Percentiles rank a stretch among this genome's conserved stretches.
These are phyloP conservation scores for Serilophus lunatus DNA, from an alignment of 2,113 vertebrate species.

Conservation along the genomic window DNA sequence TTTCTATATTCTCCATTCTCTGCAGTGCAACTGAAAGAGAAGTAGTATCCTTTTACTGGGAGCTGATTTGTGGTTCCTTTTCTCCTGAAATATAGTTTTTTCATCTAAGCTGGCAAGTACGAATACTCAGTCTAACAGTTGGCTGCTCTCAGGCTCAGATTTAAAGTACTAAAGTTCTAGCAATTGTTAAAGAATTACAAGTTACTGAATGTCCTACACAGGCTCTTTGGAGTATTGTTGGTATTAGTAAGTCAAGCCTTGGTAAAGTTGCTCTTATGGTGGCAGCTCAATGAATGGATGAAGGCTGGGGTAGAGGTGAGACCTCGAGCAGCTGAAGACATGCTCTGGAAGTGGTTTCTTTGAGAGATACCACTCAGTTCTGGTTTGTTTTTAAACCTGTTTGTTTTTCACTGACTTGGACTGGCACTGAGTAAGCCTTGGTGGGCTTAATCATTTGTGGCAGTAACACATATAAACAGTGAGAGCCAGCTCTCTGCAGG, in stretches of 20 bases:
- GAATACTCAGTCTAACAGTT: background rate
- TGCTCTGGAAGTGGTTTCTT: background rate
- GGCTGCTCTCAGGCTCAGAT: background rate
- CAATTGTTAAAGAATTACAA: background rate
- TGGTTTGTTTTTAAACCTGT: background rate
- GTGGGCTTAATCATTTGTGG: background rate
- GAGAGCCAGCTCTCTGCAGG: background rate
- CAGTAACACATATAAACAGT: background rate
- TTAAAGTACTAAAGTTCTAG: background rate
- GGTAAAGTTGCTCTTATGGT: background rate
- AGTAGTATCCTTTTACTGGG: background rate
- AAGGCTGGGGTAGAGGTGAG: background rate
- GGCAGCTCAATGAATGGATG: background rate
- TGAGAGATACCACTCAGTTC: background rate
- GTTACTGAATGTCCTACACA: background rate
- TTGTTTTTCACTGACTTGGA: background rate
- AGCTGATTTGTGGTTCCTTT: background rate
- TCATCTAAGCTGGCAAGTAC: background rate
- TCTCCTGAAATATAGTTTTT: background rate
- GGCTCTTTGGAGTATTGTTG: background rate
- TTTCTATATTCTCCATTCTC: background rate
- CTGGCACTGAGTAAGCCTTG: background rate
- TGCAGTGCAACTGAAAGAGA: background rate
- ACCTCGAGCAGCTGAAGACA: background rate
- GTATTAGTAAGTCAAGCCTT: accelerated